A percentile compares a stretch with the other conserved stretches of the same genome.
Evolutionary conservation across 2,888 invertebrate species (phyloP).

Genomic region (Caenorhabditis afra): DNA sequence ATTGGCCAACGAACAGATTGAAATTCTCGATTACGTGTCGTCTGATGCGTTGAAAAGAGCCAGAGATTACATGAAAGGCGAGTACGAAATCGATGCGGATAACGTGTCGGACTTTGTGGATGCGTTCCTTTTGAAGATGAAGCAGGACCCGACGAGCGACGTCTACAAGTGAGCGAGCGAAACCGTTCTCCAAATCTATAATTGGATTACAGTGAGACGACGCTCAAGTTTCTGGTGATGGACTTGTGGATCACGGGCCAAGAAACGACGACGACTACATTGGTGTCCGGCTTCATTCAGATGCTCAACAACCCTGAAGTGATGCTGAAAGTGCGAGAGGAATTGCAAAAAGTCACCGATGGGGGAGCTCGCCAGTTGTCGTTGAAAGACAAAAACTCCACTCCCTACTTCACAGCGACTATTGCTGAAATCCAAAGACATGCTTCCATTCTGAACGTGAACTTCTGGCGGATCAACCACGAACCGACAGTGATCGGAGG

Average conservation of each 20-base stretch:
- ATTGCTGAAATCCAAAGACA: slow-evolving; percentile 60
- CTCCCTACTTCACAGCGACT: slow-evolving; percentile 37
- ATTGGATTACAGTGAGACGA: too few species aligned
- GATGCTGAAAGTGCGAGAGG: slow-evolving; percentile 43
- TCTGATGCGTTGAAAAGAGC: too few species aligned
- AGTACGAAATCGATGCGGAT: too few species aligned
- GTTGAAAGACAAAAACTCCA: slow-evolving; percentile 28
- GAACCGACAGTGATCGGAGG: slow-evolving; percentile 46
- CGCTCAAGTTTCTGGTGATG: neutral
- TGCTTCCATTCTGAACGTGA: slow-evolving; percentile 58
- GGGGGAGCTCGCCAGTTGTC: slow-evolving; percentile 21
- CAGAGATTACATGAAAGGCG: too few species aligned
- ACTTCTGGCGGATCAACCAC: slow-evolving; percentile 45
- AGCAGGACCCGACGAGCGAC: too few species aligned
- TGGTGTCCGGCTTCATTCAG: slow-evolving; percentile 48
- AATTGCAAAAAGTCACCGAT: slow-evolving; percentile 45
- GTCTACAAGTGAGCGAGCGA: too few species aligned
- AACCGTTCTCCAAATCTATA: too few species aligned
- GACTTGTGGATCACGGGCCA: slow-evolving; percentile 66
- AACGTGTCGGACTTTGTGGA: too few species aligned
- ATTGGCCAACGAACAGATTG: too few species aligned
- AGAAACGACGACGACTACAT: slow-evolving; percentile 60
- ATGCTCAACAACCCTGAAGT: slow-evolving; percentile 56
- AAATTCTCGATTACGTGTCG: too few species aligned
- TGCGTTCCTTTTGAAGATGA: too few species aligned